phyloP scores from a whole-genome alignment of 1,140 invertebrate species.

The Bombus picipes region DNA sequence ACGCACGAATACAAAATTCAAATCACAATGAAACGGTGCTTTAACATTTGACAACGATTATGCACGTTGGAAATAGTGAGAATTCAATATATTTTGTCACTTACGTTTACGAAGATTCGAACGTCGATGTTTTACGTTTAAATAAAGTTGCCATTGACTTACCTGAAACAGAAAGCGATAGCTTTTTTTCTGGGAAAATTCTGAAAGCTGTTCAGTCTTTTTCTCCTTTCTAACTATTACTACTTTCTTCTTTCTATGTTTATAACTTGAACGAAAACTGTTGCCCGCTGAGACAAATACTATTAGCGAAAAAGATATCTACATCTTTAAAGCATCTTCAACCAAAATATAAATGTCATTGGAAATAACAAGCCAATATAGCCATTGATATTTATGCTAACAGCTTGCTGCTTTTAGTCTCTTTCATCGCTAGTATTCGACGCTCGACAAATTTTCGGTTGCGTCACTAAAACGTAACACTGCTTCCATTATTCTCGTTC shows the following conservation, averaged over 20 bases:
- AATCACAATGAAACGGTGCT: no score
- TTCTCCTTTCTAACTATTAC: no score
- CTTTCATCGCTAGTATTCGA: neutral
- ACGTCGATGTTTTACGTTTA: neutral
- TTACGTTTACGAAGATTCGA: neutral
- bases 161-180: neutral
- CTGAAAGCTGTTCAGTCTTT: no score
- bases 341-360: neutral
- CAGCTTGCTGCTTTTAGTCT: neutral
- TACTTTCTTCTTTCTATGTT: no score
- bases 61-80: no score
- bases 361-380: neutral
- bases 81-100: neutral
- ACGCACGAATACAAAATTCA: no score
- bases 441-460: neutral
- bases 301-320: neutral
- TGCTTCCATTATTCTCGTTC: neutral
- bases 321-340: neutral
- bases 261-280: no score
- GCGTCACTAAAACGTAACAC: neutral
- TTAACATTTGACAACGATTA: no score
- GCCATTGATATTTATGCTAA: neutral
- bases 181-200: neutral
- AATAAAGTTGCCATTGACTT: neutral
- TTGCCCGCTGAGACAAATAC: neutral